These are phyloP conservation scores for Charadrius vociferus DNA, from an alignment of 2,113 vertebrate genomes.

Conservation along the genomic window DNA sequence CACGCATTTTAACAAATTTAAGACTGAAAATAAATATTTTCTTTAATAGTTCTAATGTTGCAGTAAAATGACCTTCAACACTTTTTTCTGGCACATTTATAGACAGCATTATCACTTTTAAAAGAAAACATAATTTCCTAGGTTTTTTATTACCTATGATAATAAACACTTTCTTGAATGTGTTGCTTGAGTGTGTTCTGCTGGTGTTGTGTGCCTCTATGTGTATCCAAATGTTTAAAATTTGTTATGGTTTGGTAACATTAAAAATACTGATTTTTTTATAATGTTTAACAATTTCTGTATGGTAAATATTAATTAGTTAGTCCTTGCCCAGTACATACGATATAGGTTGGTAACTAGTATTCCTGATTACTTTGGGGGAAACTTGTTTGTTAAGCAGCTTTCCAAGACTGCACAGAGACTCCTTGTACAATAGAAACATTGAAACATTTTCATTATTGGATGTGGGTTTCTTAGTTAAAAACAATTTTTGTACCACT, in stretches of 20 bases:
- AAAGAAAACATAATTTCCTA: conserved; percentile 47
- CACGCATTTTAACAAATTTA: background rate
- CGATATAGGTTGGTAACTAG: background rate
- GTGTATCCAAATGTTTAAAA: background rate
- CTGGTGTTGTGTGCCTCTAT: background rate
- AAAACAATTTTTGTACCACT: background rate
- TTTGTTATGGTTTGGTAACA: background rate
- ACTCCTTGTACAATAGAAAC: background rate
- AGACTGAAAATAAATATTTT: background rate
- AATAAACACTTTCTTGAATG: conserved; percentile 15
- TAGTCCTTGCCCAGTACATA: background rate
- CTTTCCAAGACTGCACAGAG: background rate
- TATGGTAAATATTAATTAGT: background rate
- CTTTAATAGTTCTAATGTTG: background rate
- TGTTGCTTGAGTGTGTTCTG: conserved; percentile 28
- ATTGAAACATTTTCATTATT: background rate
- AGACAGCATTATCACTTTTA: conserved; percentile 21
- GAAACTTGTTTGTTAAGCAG: background rate
- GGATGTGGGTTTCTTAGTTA: background rate
- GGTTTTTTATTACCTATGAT: conserved; percentile 44
- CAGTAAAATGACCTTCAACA: background rate
- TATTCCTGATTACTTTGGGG: background rate
- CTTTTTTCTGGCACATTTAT: conserved; percentile 28
- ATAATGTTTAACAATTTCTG: background rate
- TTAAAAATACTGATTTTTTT: background rate